phyloP scores from a whole-genome alignment of 1,140 invertebrate species.

The Zaprionus tsacasi region DNA sequence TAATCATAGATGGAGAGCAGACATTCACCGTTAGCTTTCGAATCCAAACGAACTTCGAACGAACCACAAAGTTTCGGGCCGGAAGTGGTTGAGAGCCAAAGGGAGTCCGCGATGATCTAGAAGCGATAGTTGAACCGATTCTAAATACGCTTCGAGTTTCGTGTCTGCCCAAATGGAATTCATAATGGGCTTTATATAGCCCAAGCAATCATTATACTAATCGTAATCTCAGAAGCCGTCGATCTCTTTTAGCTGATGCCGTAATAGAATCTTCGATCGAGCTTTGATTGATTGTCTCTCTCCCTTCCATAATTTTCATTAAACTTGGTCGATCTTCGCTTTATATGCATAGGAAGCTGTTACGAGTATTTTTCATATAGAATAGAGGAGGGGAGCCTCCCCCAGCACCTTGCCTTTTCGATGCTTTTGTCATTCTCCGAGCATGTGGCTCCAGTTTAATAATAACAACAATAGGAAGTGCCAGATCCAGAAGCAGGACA shows the following conservation, averaged over 20 bases:
- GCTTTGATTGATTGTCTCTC: neutral
- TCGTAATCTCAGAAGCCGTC: neutral
- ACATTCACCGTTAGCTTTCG: constrained; percentile 62
- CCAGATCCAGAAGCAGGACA: constrained; percentile 6
- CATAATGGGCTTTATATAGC: constrained; percentile 20
- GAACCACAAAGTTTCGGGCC: constrained; percentile 19
- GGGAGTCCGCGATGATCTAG: constrained; percentile 12
- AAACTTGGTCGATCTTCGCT: neutral
- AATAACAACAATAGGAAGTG: constrained; percentile 1
- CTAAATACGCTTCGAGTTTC: constrained; percentile 12
- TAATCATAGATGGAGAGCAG: constrained; percentile 44
- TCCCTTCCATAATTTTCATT: neutral
- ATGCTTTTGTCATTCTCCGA: neutral
- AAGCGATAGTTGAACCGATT: constrained; percentile 19
- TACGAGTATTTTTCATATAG: neutral
- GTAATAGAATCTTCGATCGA: neutral
- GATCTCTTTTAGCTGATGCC: neutral
- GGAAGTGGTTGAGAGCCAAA: constrained; percentile 29
- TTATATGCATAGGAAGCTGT: neutral
- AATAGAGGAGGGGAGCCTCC: neutral
- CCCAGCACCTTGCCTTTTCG: neutral
- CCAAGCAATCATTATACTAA: constrained; percentile 2
- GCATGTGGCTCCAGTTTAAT: neutral
- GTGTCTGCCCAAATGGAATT: constrained; percentile 23
- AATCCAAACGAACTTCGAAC: constrained; percentile 7